Base-by-base conservation (phyloP, 2,113 vertebrate species). In the Brachionichthys hirsutus region DNA sequence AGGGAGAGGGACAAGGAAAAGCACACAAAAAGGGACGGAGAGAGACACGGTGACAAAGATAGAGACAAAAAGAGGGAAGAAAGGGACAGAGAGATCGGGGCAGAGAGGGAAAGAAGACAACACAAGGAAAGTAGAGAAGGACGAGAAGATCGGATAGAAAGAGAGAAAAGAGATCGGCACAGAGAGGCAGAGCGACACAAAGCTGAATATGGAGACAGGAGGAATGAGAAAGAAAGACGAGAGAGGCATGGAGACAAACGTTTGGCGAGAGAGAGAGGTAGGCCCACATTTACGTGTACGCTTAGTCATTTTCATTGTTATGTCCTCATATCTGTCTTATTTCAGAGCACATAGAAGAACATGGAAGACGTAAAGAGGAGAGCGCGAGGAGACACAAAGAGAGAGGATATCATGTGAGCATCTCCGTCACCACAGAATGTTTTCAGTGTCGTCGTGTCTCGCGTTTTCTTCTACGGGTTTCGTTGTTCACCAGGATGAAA, bases 341-440 rank as follows among this genome's bases (percentile, higher is more conserved):
- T 79, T 73, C 54, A 91, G 86, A 75, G 12, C 47, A 81, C 73
- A 85, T 38, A 71, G 82, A 84, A 20, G 80, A 87, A 22, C 70
- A 65, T 3, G 67, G 67, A 62, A 77, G 54, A 67, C 64, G 74
- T 9, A 86, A 70, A 76, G 90, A 88, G 43, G 88, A 88, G 17
- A 66, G 56, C 67, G 90, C 89, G 18, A 73, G 38, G 17, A 88
- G 67, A 70, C 80, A 69, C 59, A 86, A 64, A 61, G 86, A 87
- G 15, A 80, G 60, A 76, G 75, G 55, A 43, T 17, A 69, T 22
- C 51, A 57, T 13, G 88, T 90, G 70, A 83, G 62, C 3, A 3
- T 67, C 36, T 12, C 12, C 9, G 12, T 38, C 8, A 38, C 12
- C 4, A 38, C 1, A 38, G 9, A 12, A 38, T 12, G 36, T 3